Base-by-base conservation (phyloP, 1,140 invertebrate genomes). In the Drosophila lacertosa region DNA sequence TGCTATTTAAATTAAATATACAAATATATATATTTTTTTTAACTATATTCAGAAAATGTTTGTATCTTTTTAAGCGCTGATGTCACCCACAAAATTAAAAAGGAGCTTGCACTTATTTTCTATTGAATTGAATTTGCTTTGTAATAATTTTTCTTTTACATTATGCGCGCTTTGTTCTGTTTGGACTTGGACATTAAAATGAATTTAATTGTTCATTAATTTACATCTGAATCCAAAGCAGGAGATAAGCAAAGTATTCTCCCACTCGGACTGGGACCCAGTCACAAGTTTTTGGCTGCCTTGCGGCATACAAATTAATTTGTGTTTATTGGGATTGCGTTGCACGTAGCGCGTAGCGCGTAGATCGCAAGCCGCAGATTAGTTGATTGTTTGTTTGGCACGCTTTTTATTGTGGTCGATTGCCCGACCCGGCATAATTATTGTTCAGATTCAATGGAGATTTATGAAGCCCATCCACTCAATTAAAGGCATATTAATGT, bases 391-490 rank as follows among this genome's bases (percentile, higher is more conserved):
- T 72, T 74, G 45, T 80, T 48, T 57, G 71, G 29, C 51, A 65
- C 72, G 71, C 58, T 48, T 68, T 71, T 64, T 62, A 84, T 84
- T 76, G 84, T n/a, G n/a, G n/a, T 79, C 84, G 84, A 83, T 83
- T 84, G 79, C 58, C 33, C 57, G 72, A 80, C 58, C 33, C 57
- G 72, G 75, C 65, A 68, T 84, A 83, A 84, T 84, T 84, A 84
- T 84, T 84, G 80, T 79, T 79, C 76, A 83, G 80, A 83, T 83
- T 84, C 80, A 83, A 83, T 84, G 47, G 76, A 76, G 66, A 83
- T 83, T 83, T 83, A 84, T 80, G 67, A 33, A 60, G 39, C 35
- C 24, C 15, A 29, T 32, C 45, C 51, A 35, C 10, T 13, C 71
- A 84, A 84, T 83, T 84, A 75, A 71, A 75, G 54, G 54, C 48